Percentiles rank a stretch among this genome's conserved stretches.
Evolutionary conservation across 2,113 vertebrate species (phyloP).

Genomic region (Smithornis capensis): DNA sequence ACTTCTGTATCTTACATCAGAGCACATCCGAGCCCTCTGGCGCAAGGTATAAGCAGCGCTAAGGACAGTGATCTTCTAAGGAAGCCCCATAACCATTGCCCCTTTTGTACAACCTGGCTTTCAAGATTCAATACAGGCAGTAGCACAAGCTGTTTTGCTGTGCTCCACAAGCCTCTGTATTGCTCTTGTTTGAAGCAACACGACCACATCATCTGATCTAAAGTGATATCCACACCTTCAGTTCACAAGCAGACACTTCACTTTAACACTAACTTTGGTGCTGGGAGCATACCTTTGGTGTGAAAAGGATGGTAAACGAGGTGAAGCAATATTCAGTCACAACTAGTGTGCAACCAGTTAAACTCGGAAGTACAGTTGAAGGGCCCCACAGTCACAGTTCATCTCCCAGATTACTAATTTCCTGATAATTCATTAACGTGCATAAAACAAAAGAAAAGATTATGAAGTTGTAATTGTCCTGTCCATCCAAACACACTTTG

Average conservation of each 20-base stretch:
- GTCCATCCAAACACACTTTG: background rate
- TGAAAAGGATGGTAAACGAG: background rate
- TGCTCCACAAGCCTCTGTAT: background rate
- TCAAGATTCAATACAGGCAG: background rate
- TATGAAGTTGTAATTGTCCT: background rate
- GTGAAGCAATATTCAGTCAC: background rate
- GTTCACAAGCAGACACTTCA: background rate
- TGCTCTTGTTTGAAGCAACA: background rate
- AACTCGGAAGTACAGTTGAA: background rate
- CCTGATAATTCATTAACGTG: background rate
- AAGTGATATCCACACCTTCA: background rate
- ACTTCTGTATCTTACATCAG: background rate
- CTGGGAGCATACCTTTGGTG: background rate
- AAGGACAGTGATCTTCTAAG: background rate
- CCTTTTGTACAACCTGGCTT: background rate
- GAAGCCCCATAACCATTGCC: background rate
- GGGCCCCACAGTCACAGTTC: background rate
- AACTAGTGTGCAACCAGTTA: background rate
- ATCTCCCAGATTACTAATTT: background rate
- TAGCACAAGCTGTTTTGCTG: background rate
- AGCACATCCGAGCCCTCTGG: background rate
- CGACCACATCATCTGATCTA: background rate
- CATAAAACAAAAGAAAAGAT: background rate
- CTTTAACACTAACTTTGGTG: background rate
- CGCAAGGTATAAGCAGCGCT: background rate